phyloP scores from a whole-genome alignment of 2,113 vertebrate species.

The Malurus alboscapulatus region DNA sequence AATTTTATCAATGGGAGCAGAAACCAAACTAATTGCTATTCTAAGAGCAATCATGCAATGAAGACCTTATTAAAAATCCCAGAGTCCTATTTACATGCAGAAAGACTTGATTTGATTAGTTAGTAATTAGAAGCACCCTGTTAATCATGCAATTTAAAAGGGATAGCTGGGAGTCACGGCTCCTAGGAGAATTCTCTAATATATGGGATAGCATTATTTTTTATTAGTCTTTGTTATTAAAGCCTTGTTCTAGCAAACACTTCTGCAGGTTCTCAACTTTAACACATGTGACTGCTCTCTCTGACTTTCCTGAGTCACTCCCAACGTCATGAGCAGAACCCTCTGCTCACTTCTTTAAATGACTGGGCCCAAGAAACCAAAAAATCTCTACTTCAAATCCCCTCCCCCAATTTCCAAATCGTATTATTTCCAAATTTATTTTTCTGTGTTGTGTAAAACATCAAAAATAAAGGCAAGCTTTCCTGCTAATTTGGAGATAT shows the following conservation, averaged over 20 bases:
- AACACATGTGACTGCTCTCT: not conserved
- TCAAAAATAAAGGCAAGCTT: not conserved
- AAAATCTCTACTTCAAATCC: not conserved
- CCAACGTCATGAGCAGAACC: not conserved
- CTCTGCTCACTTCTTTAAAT: not conserved
- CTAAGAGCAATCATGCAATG: not conserved
- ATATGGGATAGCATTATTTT: not conserved
- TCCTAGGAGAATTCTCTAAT: not conserved
- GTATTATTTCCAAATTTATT: not conserved
- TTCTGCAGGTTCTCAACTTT: not conserved
- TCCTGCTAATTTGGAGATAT: not conserved
- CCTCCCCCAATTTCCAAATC: too few relatives aligned
- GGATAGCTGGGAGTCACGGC: not conserved
- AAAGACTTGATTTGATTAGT: conserved; percentile 52
- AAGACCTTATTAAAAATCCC: conserved; percentile 45
- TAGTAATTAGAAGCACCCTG: conserved; percentile 43
- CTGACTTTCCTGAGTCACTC: not conserved
- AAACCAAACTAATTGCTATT: conserved; percentile 33
- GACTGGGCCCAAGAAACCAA: not conserved
- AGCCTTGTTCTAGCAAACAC: not conserved
- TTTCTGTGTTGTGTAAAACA: not conserved
- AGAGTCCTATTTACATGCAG: conserved; percentile 17
- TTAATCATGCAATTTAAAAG: not conserved
- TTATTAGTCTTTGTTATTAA: not conserved
- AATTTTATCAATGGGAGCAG: conserved; percentile 26